These are phyloP conservation scores for Pipa parva DNA, from an alignment of 2,113 vertebrate species.

Conservation along the genomic window DNA sequence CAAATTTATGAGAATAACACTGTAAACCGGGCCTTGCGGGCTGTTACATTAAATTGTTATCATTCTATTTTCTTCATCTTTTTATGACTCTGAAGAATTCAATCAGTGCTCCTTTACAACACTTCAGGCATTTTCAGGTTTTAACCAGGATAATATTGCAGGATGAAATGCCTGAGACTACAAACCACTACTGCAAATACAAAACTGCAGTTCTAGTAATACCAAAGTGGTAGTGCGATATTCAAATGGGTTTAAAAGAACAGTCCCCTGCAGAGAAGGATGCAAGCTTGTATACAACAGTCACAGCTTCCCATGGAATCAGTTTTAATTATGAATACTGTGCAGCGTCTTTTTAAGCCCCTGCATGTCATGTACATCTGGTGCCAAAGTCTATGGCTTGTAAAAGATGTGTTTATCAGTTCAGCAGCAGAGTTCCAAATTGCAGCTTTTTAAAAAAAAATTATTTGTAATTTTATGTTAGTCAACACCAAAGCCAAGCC, in stretches of 20 bases:
- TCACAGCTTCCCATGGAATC: background rate
- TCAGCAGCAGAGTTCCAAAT: too few relatives aligned
- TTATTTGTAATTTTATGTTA: too few relatives aligned
- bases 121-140: background rate
- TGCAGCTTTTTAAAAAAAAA: too few relatives aligned
- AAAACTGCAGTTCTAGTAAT: background rate
- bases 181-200: background rate
- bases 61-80: background rate
- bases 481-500: too few relatives aligned
- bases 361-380: too few relatives aligned
- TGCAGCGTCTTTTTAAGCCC: background rate
- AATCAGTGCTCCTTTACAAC: background rate
- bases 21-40: background rate
- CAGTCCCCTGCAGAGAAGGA: conserved; percentile 6
- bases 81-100: background rate
- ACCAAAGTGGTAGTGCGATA: background rate
- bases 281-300: background rate
- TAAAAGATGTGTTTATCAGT: too few relatives aligned
- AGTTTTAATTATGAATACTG: background rate
- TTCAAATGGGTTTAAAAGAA: conserved; percentile 2
- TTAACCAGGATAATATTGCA: background rate
- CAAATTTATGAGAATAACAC: background rate
- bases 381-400: too few relatives aligned
- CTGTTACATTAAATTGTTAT: background rate
- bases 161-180: background rate